A percentile compares a stretch with the other conserved stretches of the same genome.
These are phyloP conservation scores for Lemur catta DNA, from an alignment of 2,797 vertebrate genomes.

Conservation along the genomic window DNA sequence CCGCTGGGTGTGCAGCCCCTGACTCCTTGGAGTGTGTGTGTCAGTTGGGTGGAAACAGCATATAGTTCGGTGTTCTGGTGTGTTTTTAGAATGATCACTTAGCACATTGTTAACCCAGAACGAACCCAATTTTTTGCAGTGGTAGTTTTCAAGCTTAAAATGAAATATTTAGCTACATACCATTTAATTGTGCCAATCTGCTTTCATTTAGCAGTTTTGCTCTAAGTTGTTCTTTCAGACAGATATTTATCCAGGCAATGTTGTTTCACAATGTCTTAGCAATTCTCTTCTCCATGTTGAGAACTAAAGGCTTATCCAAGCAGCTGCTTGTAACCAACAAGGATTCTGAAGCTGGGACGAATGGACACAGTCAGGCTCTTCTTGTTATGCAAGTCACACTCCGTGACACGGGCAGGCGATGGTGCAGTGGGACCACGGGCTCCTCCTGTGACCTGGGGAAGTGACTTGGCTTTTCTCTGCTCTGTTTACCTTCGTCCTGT, in stretches of 20 bases:
- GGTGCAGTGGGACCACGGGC: fast-evolving
- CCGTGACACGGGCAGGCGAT: fast-evolving
- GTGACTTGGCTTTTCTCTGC: neutral
- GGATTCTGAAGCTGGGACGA: fast-evolving
- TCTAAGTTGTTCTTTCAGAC: neutral
- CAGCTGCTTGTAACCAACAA: fast-evolving
- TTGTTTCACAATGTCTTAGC: neutral
- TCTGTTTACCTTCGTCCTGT: neutral
- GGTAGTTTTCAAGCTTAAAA: neutral
- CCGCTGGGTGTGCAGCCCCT: fast-evolving
- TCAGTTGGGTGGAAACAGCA: neutral
- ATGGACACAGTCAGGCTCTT: fast-evolving
- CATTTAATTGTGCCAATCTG: neutral
- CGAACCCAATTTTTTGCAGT: neutral
- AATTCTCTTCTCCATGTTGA: neutral
- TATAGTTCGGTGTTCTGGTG: neutral
- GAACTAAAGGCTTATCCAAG: neutral
- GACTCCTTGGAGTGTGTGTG: neutral
- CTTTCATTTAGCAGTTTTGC: fast-evolving
- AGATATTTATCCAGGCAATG: fast-evolving
- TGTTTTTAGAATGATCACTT: neutral
- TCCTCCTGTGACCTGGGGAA: neutral
- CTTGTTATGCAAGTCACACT: fast-evolving
- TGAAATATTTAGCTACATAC: too few relatives aligned
- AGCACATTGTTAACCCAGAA: neutral